phyloP scores from a whole-genome alignment of 2,888 invertebrate genomes.

The Microplitis manilae region DNA sequence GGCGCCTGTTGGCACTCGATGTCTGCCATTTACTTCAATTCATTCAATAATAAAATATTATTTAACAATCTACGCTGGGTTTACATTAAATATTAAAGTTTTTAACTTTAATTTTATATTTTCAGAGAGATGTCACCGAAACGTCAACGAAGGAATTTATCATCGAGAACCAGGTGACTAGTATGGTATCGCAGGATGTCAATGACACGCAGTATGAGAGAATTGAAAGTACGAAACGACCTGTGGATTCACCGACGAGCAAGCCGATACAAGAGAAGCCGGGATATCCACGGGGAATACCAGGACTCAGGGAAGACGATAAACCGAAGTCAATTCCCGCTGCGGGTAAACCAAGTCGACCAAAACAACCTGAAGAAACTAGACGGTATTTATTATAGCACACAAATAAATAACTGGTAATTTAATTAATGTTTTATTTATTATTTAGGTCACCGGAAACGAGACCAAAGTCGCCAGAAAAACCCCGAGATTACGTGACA shows the following conservation, averaged over 20 bases:
- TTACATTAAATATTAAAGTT: slow-evolving; percentile 4
- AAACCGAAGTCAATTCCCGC: slow-evolving; percentile 62
- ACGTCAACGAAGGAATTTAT: slow-evolving; percentile 63
- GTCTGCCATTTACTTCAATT: neutral
- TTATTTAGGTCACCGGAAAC: slow-evolving; percentile 49
- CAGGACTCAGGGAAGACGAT: slow-evolving; percentile 63
- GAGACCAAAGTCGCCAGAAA: slow-evolving; percentile 59
- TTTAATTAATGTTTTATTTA: neutral
- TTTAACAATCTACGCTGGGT: neutral
- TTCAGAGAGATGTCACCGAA: slow-evolving; percentile 65
- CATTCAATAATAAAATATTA: neutral
- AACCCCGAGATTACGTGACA: slow-evolving; percentile 55
- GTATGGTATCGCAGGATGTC: slow-evolving; percentile 65
- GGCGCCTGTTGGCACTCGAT: neutral
- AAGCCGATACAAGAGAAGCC: slow-evolving; percentile 55
- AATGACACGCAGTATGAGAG: slow-evolving; percentile 59
- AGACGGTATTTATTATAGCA: slow-evolving; percentile 11
- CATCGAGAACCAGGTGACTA: slow-evolving; percentile 63
- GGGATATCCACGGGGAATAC: slow-evolving; percentile 62
- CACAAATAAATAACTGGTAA: neutral
- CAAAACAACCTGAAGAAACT: slow-evolving; percentile 55
- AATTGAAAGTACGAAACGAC: slow-evolving; percentile 50
- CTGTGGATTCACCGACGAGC: slow-evolving; percentile 53
- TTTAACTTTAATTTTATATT: slow-evolving; percentile 34
- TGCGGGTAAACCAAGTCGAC: slow-evolving; percentile 64